Evolutionary conservation across 1,140 invertebrate genomes (phyloP).

Genomic region (Drosophila dunni): DNA sequence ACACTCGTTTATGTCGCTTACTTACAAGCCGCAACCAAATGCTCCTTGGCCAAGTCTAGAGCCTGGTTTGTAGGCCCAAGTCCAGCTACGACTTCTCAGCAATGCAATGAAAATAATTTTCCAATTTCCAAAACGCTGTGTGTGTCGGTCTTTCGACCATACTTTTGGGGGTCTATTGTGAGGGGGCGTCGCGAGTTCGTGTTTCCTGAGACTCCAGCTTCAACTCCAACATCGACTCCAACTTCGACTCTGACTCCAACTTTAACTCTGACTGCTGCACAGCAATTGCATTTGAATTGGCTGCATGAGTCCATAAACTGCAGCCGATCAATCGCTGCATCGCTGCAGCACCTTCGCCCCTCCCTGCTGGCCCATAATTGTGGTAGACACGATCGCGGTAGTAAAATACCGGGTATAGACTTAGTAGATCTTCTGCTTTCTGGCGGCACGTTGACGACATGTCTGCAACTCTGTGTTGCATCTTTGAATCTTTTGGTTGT

Average conservation of each 20-base stretch:
- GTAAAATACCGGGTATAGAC: constrained; percentile 79
- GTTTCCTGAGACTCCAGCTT: constrained; percentile 42
- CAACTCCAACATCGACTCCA: constrained; percentile 21
- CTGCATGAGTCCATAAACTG: constrained; percentile 84
- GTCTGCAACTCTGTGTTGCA: constrained; percentile 61
- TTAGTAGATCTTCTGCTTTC: constrained; percentile 71
- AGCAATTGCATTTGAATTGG: constrained; percentile 84
- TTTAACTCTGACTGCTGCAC: constrained; percentile 30
- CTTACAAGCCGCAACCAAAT: constrained; percentile 64
- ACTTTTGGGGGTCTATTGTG: constrained; percentile 36
- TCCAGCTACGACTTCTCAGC: constrained; percentile 10
- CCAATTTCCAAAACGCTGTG: constrained; percentile 79
- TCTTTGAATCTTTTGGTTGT: constrained; percentile 47
- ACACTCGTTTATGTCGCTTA: constrained; percentile 84
- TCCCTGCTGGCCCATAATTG: constrained; percentile 44
- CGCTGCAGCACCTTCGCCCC: constrained; percentile 16
- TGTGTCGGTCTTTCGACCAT: constrained; percentile 49
- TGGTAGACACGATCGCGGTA: constrained; percentile 80
- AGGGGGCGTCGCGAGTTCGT: constrained; percentile 70
- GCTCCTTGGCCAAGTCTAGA: constrained; percentile 28
- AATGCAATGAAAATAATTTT: constrained; percentile 77
- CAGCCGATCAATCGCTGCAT: constrained; percentile 81
- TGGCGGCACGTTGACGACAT: constrained; percentile 77
- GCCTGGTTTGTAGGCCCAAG: neutral
- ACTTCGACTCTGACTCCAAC: constrained; percentile 25